Conservation (phyloP, 2,888 invertebrate genomes). For the Tolmerus cingulatus region DNA sequence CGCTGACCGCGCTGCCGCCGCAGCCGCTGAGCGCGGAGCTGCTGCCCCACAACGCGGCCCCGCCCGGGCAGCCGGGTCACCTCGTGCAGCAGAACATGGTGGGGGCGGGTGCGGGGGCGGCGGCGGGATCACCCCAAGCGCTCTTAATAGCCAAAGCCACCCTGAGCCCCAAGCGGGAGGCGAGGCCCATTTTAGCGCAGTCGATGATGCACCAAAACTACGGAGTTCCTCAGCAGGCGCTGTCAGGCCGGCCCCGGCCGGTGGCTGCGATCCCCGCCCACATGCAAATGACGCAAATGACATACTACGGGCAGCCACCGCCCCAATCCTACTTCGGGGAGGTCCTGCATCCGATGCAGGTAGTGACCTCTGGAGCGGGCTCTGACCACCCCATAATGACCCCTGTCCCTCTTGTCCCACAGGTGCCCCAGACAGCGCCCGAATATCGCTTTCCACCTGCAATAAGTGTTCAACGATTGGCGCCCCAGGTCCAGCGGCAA, state of each 20-base stretch:
- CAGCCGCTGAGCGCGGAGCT: constrained; percentile 57
- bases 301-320: constrained; percentile 60
- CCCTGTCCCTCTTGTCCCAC: constrained; percentile 40
- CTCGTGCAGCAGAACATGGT: constrained; percentile 47
- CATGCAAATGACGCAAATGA: constrained; percentile 60
- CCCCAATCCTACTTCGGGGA: constrained; percentile 60
- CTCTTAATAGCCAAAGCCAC: constrained; percentile 46
- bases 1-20: constrained; percentile 52
- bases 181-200: constrained; percentile 54
- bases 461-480: constrained; percentile 63
- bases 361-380: constrained; percentile 44
- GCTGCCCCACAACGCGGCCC: constrained; percentile 58
- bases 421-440: constrained; percentile 56
- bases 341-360: constrained; percentile 62
- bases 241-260: constrained; percentile 53
- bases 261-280: constrained; percentile 53
- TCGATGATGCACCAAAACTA: constrained; percentile 61
- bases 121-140: constrained; percentile 45
- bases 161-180: constrained; percentile 49
- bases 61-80: constrained; percentile 46
- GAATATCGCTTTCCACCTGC: constrained; percentile 64
- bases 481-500: constrained; percentile 64
- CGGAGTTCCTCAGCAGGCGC: constrained; percentile 55
- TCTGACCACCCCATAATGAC: not conserved
- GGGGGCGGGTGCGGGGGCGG: constrained; percentile 23